A percentile compares a stretch with the other conserved stretches of the same genome.
Evolutionary conservation across 2,888 invertebrate species (phyloP).

Genomic region (Danaus chrysippus): DNA sequence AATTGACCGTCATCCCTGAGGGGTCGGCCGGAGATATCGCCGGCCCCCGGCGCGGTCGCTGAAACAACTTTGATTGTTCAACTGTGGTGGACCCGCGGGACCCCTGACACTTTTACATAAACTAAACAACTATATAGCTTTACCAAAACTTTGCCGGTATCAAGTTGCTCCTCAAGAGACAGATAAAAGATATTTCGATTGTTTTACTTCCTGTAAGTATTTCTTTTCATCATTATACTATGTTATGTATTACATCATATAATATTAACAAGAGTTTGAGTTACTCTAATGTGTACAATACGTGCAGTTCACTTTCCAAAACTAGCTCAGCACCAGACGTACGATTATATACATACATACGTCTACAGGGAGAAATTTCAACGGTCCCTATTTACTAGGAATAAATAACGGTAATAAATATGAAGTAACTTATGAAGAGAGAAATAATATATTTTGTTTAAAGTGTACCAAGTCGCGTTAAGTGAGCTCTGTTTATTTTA

Average conservation of each 20-base stretch:
- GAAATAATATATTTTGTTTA: conserved; percentile 7
- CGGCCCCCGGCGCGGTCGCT: conserved; percentile 6
- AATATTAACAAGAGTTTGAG: too few relatives aligned
- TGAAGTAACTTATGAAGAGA: neutral
- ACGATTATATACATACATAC: too few relatives aligned
- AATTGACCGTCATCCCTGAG: conserved; percentile 2
- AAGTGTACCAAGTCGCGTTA: conserved; percentile 6
- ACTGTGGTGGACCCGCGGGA: conserved; percentile 7
- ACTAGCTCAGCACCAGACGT: too few relatives aligned
- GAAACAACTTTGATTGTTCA: conserved; percentile 16
- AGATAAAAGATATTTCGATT: conserved; percentile 8
- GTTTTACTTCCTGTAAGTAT: neutral
- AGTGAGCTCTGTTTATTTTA: conserved; percentile 11
- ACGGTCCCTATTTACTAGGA: neutral
- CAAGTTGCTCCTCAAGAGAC: conserved; percentile 6
- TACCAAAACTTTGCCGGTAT: neutral
- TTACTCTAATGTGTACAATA: too few relatives aligned
- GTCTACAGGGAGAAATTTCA: too few relatives aligned
- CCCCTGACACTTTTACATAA: conserved; percentile 7
- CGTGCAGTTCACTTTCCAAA: too few relatives aligned
- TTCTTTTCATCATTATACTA: too few relatives aligned
- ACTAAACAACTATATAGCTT: conserved; percentile 10
- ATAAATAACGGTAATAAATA: neutral
- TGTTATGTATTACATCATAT: too few relatives aligned
- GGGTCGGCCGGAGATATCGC: neutral